These are phyloP conservation scores for Ianthella basta DNA, from an alignment of 37 sponge, comb jelly and placozoan species.

Conservation along the genomic window DNA sequence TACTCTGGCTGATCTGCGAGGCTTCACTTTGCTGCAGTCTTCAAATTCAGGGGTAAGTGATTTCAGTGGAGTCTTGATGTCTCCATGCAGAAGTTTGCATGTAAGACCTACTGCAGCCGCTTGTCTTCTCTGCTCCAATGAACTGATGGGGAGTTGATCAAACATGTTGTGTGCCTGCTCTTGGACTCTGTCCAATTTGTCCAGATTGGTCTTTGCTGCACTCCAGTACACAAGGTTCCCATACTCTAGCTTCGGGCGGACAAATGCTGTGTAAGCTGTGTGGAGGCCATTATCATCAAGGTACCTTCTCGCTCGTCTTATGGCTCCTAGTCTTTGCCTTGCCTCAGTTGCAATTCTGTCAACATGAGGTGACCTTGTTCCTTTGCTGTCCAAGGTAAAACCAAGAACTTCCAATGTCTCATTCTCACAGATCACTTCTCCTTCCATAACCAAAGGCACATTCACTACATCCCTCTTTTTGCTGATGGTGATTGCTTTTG, in stretches of 20 bases:
- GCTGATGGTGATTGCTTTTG: slow-evolving; percentile 24
- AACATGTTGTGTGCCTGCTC: slow-evolving; percentile 6
- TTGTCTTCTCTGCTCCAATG: neutral
- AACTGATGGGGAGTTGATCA: slow-evolving; percentile 8
- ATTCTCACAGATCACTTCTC: neutral
- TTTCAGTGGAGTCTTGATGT: neutral
- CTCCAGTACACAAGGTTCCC: neutral
- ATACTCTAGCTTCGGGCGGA: neutral
- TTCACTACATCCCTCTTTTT: too few species aligned
- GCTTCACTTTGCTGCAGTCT: neutral
- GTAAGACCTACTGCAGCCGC: neutral
- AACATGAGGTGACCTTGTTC: neutral
- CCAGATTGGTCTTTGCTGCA: neutral
- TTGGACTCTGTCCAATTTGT: neutral
- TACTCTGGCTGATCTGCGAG: neutral
- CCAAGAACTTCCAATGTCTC: slow-evolving; percentile 8
- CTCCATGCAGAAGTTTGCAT: slow-evolving; percentile 3
- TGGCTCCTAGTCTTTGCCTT: slow-evolving; percentile 9
- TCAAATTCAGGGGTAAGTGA: neutral
- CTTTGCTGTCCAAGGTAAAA: slow-evolving; percentile 16
- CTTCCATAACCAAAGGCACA: neutral
- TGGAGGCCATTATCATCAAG: neutral
- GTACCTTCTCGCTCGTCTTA: neutral
- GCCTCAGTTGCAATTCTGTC: neutral
- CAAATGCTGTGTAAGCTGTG: slow-evolving; percentile 9